Evolutionary conservation across 2,797 vertebrate genomes (phyloP).

Genomic region (Apogon talboti): DNA sequence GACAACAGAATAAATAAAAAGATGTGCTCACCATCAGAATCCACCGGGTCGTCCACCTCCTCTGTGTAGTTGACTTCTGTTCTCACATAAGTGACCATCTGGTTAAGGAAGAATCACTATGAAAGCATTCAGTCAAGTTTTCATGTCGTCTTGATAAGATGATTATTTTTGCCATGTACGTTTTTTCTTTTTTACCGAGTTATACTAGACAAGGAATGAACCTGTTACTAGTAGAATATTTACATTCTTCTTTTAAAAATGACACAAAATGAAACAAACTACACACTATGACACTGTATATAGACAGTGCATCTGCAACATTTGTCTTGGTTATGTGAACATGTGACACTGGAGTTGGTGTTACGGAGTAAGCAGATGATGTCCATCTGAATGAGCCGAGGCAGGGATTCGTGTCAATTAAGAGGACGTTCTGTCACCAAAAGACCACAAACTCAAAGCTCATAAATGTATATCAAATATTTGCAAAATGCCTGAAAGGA

Average conservation of each 20-base stretch:
- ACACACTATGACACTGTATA: too few species aligned
- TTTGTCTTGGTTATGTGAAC: not conserved
- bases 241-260: too few species aligned
- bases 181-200: too few species aligned
- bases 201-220: too few species aligned
- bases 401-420: not conserved
- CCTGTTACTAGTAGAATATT: too few species aligned
- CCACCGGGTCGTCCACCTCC: constrained; percentile 96
- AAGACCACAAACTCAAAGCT: not conserved
- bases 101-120: constrained; percentile 78
- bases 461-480: not conserved
- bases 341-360: not conserved
- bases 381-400: not conserved
- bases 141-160: not conserved
- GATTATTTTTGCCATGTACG: too few species aligned
- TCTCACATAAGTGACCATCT: constrained; percentile 91
- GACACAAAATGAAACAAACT: too few species aligned
- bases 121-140: not conserved
- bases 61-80: constrained; percentile 99
- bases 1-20: not conserved
- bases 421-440: constrained; percentile 2
- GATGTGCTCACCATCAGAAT: constrained; percentile 91
- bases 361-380: constrained; percentile 8
- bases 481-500: not conserved
- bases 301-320: too few species aligned